A percentile compares a stretch with the other conserved stretches of the same genome.
These are phyloP conservation scores for Diabrotica virgifera DNA, from an alignment of 1,140 invertebrate species.

Conservation along the genomic window DNA sequence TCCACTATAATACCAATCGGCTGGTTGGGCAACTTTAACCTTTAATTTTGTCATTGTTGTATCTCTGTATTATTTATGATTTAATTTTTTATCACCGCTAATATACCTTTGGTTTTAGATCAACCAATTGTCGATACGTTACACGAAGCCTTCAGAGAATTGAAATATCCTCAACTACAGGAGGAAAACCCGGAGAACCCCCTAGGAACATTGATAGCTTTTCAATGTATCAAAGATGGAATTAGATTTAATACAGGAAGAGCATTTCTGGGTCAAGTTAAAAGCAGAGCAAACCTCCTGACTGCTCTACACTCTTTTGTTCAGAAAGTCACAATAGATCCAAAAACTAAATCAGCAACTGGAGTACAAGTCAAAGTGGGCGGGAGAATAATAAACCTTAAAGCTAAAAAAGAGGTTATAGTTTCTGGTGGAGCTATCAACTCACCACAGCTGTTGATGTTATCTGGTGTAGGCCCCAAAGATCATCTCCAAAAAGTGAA, in stretches of 20 bases:
- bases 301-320: slow-evolving; percentile 55
- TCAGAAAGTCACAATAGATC: slow-evolving; percentile 43
- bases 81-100: no score
- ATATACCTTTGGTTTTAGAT: slow-evolving; percentile 50
- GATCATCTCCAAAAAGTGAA: slow-evolving; percentile 55
- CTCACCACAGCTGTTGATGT: slow-evolving; percentile 65
- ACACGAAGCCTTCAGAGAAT: slow-evolving; percentile 79
- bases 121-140: slow-evolving; percentile 72
- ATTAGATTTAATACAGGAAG: slow-evolving; percentile 72
- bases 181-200: slow-evolving; percentile 48
- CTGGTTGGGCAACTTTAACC: no score
- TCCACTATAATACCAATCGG: no score
- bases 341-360: slow-evolving; percentile 20
- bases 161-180: slow-evolving; percentile 65
- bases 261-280: slow-evolving; percentile 64
- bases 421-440: slow-evolving; percentile 60
- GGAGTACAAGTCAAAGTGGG: slow-evolving; percentile 36
- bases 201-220: slow-evolving; percentile 53
- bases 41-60: no score
- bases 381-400: slow-evolving; percentile 44
- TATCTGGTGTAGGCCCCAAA: slow-evolving; percentile 70
- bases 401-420: slow-evolving; percentile 62
- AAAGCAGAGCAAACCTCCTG: slow-evolving; percentile 56
- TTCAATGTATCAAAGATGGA: slow-evolving; percentile 53
- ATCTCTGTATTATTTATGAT: no score